Evolutionary conservation across 2,797 vertebrate genomes (phyloP), one percentile per base, ranked within the genome.

Genomic region (Phaenicophaeus curvirostris): DNA sequence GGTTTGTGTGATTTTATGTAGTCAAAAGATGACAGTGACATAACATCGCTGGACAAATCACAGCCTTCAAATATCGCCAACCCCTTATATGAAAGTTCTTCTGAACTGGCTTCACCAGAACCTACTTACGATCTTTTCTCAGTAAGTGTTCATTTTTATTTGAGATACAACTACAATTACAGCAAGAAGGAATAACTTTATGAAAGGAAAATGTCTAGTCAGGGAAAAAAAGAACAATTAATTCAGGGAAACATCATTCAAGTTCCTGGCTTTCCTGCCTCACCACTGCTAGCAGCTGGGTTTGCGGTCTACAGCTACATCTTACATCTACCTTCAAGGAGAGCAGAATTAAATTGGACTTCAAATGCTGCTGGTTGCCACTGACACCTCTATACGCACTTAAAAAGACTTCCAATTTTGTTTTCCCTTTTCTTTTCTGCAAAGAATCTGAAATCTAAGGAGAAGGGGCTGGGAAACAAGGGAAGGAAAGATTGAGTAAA

Each of bases 71-170:
- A 96, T 80, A 97, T 99, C 96, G 94, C 89, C 33, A 99, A 99
- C 93, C 99, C 99, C 2, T 96, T 98, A 71, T 99, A 99, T 7
- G 98, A 99, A 86, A 96, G 77, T 19, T 48, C 86, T 15, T 62
- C 94, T 17, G 48, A 85, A 0, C 83, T 33, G 33, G 50, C 41
- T 87, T 84, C 90, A 67, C 63, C 77, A 8, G 96, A 97, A 55
- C 86, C 95, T 30, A 18, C 88, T 58, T 87, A 88, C 0, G 86
- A 97, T n/a, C 97, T 96, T 5, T 95, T 97, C 78, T 72, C 69
- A 8, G 98, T 98, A 97, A 98, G 98, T 98, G 53, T 50, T 73
- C 9, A 11, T 85, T 85, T 61, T 91, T 4, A 58, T 75, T 86
- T 55, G 42, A 71, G 50, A 78, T 5, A 33, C 31, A 73, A 37